Percentiles rank a stretch among this genome's conserved stretches.
Evolutionary conservation across 2,888 invertebrate genomes (phyloP).

Genomic region (Cenopis cana): DNA sequence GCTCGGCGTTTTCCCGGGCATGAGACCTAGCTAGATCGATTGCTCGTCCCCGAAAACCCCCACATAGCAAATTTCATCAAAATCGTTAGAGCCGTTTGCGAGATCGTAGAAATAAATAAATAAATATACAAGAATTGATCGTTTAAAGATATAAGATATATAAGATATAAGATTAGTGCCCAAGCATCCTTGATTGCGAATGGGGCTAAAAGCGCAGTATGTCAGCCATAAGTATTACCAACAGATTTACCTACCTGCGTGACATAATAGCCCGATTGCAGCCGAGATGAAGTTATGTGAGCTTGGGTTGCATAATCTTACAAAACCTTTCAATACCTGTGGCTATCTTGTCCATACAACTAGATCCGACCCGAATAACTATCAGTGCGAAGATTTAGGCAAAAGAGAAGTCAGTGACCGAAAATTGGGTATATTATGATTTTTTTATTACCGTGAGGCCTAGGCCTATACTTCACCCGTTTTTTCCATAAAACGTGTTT

Average conservation of each 20-base stretch:
- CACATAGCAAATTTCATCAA: too few species aligned
- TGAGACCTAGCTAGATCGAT: too few species aligned
- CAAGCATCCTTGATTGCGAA: slow-evolving; percentile 24
- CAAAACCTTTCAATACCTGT: slow-evolving; percentile 46
- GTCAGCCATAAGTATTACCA: slow-evolving; percentile 32
- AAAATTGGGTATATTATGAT: slow-evolving; percentile 28
- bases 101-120: too few species aligned
- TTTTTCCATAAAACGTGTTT: too few species aligned
- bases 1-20: too few species aligned
- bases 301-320: slow-evolving; percentile 48
- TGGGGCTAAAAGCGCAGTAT: slow-evolving; percentile 18
- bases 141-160: too few species aligned
- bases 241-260: slow-evolving; percentile 40
- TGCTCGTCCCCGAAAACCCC: too few species aligned
- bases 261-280: slow-evolving; percentile 50
- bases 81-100: too few species aligned
- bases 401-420: slow-evolving; percentile 23
- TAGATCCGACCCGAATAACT: slow-evolving; percentile 33
- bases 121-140: too few species aligned
- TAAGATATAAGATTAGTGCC: too few species aligned
- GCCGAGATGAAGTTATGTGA: slow-evolving; percentile 51
- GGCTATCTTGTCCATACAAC: slow-evolving; percentile 41
- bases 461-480: too few species aligned
- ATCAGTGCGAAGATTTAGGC: slow-evolving; percentile 35
- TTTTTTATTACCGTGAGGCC: too few species aligned